Conservation (phyloP, 2,888 invertebrate genomes). For the Disparrhopalites patrizii region DNA sequence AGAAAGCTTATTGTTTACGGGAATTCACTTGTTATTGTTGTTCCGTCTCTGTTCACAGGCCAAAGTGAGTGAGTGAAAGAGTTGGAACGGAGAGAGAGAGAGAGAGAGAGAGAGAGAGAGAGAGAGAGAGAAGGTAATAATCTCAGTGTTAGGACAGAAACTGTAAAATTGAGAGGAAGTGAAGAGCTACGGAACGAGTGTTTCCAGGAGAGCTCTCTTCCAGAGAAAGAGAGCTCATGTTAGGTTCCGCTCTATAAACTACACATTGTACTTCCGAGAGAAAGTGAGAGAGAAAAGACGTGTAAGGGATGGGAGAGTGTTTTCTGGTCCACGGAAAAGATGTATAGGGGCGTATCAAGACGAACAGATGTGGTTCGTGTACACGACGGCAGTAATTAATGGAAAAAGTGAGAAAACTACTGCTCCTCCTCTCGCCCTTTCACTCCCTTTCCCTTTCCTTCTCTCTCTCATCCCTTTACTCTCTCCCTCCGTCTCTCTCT, state of each 20-base stretch:
- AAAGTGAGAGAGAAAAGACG: not conserved
- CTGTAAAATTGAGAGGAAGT: no score
- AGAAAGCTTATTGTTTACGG: no score
- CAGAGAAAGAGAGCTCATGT: conserved; percentile 1
- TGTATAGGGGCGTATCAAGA: conserved; percentile 13
- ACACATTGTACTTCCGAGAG: conserved; percentile 3
- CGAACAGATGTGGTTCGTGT: conserved; percentile 25
- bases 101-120: not conserved
- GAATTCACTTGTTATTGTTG: no score
- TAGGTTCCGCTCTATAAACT: conserved; percentile 6
- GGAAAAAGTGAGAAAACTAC: conserved; percentile 35
- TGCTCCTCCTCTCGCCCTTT: no score
- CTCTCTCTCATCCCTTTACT: no score
- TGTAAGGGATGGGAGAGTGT: conserved; percentile 11
- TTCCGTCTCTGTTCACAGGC: no score
- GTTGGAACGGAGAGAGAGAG: not conserved
- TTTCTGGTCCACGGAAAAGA: conserved; percentile 14
- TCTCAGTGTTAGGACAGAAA: no score
- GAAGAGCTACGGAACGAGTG: no score
- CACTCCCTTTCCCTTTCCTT: no score
- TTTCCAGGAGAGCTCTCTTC: no score
- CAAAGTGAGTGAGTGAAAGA: not conserved
- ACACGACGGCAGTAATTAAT: conserved; percentile 28
- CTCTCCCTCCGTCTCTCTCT: no score
- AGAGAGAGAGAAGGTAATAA: not conserved